Percentiles rank a stretch among this genome's conserved stretches.
Conservation (phyloP, 2,888 invertebrate species). For the Chirona hameri region DNA sequence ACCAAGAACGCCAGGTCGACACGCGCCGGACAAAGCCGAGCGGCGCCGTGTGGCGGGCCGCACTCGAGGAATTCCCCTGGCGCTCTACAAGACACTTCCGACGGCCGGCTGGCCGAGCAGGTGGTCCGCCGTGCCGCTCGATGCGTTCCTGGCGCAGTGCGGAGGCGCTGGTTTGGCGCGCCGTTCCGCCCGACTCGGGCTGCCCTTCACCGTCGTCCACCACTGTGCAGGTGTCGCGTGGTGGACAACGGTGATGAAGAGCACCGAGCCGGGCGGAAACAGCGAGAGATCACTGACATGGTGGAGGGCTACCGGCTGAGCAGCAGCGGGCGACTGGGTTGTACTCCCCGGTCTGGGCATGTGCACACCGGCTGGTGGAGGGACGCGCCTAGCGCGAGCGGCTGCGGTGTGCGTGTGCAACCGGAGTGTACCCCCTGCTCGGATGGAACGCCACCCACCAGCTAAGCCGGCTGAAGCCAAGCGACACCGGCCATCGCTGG, state of each 20-base stretch:
- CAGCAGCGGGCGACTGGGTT: neutral
- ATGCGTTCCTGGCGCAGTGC: neutral
- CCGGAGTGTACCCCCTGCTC: no score
- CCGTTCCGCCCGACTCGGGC: no score
- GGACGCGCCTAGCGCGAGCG: neutral
- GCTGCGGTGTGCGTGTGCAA: neutral
- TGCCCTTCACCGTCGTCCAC: no score
- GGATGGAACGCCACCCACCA: no score
- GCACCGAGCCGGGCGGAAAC: neutral
- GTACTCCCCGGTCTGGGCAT: neutral
- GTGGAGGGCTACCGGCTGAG: neutral
- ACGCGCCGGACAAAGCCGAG: neutral
- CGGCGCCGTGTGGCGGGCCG: neutral
- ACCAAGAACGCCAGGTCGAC: slow-evolving; percentile 42
- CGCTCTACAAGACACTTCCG: neutral
- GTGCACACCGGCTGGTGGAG: neutral
- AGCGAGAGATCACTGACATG: neutral
- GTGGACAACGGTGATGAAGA: neutral
- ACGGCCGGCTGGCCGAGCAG: neutral
- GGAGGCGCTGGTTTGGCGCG: neutral
- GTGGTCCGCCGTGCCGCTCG: neutral
- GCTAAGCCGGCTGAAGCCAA: no score
- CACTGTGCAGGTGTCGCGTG: neutral
- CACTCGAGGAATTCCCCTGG: neutral
- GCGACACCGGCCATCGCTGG: no score